Percentiles rank a stretch among this genome's conserved stretches.
These are phyloP conservation scores for Magallana ariakensis DNA, from an alignment of 1,140 invertebrate genomes.

Conservation along the genomic window DNA sequence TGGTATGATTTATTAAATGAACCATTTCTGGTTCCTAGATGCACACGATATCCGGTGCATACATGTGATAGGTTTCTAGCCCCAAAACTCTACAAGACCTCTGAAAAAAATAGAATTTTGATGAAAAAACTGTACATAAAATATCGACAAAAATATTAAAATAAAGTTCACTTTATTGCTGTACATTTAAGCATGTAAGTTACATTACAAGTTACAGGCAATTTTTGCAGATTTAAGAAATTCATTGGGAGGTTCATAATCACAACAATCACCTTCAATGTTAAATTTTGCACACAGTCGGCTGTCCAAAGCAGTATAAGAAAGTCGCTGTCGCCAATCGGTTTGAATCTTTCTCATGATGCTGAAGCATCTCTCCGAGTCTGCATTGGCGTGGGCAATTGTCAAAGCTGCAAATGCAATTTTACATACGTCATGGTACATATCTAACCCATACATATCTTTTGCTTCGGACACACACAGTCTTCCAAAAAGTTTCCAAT, in stretches of 20 bases:
- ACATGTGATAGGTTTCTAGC: too few species aligned
- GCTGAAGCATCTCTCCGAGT: not conserved
- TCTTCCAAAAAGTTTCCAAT: too few species aligned
- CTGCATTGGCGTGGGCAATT: not conserved
- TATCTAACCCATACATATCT: too few species aligned
- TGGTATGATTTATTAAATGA: too few species aligned
- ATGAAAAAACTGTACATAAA: not conserved
- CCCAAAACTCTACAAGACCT: too few species aligned
- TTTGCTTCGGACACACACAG: too few species aligned
- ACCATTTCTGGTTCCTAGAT: too few species aligned
- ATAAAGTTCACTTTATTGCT: not conserved
- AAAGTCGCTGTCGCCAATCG: not conserved
- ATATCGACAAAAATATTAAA: not conserved
- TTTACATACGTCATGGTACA: not conserved
- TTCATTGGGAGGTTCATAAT: not conserved
- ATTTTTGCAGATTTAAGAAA: not conserved
- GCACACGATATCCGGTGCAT: too few species aligned
- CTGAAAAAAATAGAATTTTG: not conserved
- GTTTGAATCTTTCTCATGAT: not conserved
- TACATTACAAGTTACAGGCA: not conserved
- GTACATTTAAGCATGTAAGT: not conserved
- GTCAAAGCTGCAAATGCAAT: not conserved
- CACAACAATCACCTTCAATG: not conserved
- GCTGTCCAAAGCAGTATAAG: not conserved
- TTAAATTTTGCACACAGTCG: not conserved